A percentile compares a stretch with the other conserved stretches of the same genome.
These are phyloP conservation scores for Rhingia rostrata DNA, from an alignment of 2,888 invertebrate genomes.

Conservation along the genomic window DNA sequence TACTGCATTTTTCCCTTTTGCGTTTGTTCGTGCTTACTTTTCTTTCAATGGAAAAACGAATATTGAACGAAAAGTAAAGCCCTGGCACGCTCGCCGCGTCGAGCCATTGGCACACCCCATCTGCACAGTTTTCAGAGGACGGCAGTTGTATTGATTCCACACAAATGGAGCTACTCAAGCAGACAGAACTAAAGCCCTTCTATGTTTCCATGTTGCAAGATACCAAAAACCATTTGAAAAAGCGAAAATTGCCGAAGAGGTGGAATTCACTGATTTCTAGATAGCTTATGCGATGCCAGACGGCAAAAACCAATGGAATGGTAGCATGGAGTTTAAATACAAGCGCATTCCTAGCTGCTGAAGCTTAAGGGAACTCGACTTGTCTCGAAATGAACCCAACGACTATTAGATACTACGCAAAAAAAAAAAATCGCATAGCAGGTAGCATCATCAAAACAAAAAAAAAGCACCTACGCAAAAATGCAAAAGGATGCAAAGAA, in stretches of 20 bases:
- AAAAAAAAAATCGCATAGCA: not conserved
- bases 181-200: slow-evolving; percentile 43
- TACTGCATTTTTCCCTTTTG: slow-evolving; percentile 42
- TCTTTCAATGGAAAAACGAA: slow-evolving; percentile 34
- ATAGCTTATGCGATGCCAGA: slow-evolving; percentile 49
- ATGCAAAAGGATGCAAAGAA: slow-evolving; percentile 38
- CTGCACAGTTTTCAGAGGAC: not conserved
- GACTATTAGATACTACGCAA: slow-evolving; percentile 13
- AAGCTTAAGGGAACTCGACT: slow-evolving; percentile 39
- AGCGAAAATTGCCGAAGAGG: slow-evolving; percentile 45
- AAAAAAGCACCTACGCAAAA: slow-evolving; percentile 14
- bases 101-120: not conserved
- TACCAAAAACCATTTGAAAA: slow-evolving; percentile 49
- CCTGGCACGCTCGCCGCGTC: not conserved
- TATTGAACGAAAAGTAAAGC: not conserved
- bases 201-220: slow-evolving; percentile 37
- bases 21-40: not conserved
- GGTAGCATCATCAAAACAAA: slow-evolving; percentile 4
- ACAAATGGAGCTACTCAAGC: slow-evolving; percentile 52
- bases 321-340: slow-evolving; percentile 19
- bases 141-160: slow-evolving; percentile 37
- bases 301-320: slow-evolving; percentile 38
- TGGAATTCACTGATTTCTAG: slow-evolving; percentile 61
- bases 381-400: slow-evolving; percentile 39
- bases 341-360: slow-evolving; percentile 35